Evolutionary conservation across 2,113 vertebrate genomes (phyloP).

Genomic region (Pavo muticus): DNA sequence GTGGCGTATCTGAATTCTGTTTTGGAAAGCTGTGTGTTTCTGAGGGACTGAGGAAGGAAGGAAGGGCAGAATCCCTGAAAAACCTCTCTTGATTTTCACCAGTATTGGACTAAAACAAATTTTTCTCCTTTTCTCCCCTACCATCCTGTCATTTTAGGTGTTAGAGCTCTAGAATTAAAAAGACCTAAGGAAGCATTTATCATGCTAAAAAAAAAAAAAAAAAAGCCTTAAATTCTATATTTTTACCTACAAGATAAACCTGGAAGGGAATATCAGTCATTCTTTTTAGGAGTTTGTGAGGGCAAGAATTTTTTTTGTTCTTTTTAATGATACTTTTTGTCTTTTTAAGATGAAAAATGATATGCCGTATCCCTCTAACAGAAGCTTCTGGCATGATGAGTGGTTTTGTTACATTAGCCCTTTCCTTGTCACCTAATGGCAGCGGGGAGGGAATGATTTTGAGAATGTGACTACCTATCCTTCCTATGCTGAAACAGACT

Average conservation of each 20-base stretch:
- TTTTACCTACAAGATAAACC: not conserved
- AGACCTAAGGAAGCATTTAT: not conserved
- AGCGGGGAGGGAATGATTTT: not conserved
- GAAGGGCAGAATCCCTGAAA: not conserved
- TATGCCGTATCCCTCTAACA: constrained; percentile 17
- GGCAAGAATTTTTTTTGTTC: not conserved
- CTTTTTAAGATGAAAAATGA: not conserved
- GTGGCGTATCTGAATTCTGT: not conserved
- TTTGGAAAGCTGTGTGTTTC: not conserved
- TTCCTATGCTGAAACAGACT: not conserved
- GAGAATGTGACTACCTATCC: not conserved
- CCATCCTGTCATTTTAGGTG: not conserved
- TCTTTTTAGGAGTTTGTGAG: not conserved
- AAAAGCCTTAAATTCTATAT: not conserved
- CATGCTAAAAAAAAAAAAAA: too few species aligned
- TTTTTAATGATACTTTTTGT: not conserved
- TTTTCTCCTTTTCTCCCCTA: not conserved
- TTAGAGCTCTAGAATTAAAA: not conserved
- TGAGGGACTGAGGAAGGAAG: not conserved
- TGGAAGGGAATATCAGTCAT: not conserved
- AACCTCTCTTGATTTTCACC: not conserved
- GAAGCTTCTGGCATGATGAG: not conserved
- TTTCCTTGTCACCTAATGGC: constrained; percentile 19
- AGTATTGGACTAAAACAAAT: not conserved
- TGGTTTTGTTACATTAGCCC: constrained; percentile 10